A percentile compares a stretch with the other conserved stretches of the same genome.
Conservation (phyloP, 2,797 vertebrate genomes). For the Notolepis coatsorum region DNA sequence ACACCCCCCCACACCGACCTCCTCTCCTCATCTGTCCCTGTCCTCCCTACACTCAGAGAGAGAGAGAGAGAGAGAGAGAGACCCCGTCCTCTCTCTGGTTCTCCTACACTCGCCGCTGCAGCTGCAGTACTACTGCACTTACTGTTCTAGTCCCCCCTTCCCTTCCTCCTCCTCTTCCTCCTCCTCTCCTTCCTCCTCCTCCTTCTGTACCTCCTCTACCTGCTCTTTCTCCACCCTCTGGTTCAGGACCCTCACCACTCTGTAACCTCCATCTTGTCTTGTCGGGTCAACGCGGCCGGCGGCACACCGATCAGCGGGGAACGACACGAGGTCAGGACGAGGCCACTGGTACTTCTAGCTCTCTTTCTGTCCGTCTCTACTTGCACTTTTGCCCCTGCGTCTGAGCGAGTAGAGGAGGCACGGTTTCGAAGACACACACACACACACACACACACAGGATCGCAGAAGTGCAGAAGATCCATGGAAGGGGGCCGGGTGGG, state of each 20-base stretch:
- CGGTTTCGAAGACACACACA: too few species aligned
- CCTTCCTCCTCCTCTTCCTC: slow-evolving; percentile 30
- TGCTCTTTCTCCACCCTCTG: slow-evolving; percentile 24
- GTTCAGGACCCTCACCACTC: background rate
- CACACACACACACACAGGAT: background rate
- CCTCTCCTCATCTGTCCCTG: slow-evolving; percentile 74
- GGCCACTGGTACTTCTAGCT: slow-evolving; percentile 24
- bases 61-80: too few species aligned
- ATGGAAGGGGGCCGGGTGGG: slow-evolving; percentile 35
- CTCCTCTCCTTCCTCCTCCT: slow-evolving; percentile 30
- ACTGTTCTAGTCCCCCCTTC: background rate
- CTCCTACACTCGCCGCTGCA: slow-evolving; percentile 38
- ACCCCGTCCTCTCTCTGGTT: slow-evolving; percentile 45
- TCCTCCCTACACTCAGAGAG: slow-evolving; percentile 45
- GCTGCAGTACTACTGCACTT: slow-evolving; percentile 2
- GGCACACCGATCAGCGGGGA: slow-evolving; percentile 44
- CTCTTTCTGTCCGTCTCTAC: slow-evolving; percentile 21
- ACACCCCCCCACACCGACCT: slow-evolving; percentile 62
- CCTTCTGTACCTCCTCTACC: slow-evolving; percentile 34
- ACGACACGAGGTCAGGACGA: slow-evolving; percentile 61
- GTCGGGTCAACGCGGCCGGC: slow-evolving; percentile 61
- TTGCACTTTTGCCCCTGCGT: slow-evolving; percentile 31
- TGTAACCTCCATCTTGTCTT: slow-evolving; percentile 35
- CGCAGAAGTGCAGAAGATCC: slow-evolving; percentile 21
- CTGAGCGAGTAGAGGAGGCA: slow-evolving; percentile 38